Conservation (phyloP, 2,888 invertebrate genomes). For the Agonopterix arenella region DNA sequence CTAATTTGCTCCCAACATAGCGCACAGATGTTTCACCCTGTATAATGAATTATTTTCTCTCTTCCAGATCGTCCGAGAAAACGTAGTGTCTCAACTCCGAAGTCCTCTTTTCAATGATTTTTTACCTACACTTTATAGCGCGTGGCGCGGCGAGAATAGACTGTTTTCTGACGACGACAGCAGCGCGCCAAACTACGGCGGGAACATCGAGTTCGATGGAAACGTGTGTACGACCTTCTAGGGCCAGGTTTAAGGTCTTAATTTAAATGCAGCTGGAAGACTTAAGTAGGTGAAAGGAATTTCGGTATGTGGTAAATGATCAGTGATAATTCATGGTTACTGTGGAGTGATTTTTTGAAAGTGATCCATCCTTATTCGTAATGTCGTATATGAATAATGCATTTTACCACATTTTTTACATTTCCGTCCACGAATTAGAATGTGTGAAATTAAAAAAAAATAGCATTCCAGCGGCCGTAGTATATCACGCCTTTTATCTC, state of each 20-base stretch:
- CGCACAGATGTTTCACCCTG: no score
- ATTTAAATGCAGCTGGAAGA: constrained; percentile 4
- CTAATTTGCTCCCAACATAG: no score
- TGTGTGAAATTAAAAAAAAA: no score
- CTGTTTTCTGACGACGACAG: constrained; percentile 32
- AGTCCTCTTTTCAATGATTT: constrained; percentile 67
- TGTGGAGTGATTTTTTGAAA: no score
- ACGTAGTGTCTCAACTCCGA: constrained; percentile 35
- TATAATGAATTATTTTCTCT: background rate
- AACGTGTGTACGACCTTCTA: constrained; percentile 66
- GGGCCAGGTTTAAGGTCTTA: constrained; percentile 6
- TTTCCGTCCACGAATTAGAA: no score
- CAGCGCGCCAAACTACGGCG: constrained; percentile 22
- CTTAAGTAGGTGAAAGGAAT: background rate
- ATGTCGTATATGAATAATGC: no score
- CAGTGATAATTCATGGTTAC: no score
- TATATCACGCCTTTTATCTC: no score
- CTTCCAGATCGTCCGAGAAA: constrained; percentile 57
- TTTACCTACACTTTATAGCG: constrained; percentile 61
- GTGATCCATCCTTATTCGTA: no score
- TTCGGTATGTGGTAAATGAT: background rate
- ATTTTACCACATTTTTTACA: no score
- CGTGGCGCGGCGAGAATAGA: constrained; percentile 46
- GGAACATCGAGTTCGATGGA: constrained; percentile 59
- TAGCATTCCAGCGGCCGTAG: no score